Evolutionary conservation across 2,888 invertebrate species (phyloP).

Genomic region (Labia minor): DNA sequence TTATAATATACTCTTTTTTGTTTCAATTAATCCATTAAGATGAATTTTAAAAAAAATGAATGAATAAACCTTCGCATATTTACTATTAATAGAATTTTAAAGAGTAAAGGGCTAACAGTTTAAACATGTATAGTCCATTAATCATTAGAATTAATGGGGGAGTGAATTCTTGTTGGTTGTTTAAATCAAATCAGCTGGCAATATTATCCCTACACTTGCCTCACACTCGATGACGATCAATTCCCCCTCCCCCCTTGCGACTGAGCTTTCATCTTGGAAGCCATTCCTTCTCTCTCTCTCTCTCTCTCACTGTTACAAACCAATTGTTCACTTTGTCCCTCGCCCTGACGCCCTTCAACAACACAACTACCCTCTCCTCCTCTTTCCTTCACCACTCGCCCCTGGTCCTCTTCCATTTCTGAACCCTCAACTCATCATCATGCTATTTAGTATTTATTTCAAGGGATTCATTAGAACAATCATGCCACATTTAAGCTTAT

Average conservation of each 20-base stretch:
- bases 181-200: conserved; percentile 14
- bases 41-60: no score
- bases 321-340: not conserved
- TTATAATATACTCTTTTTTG: no score
- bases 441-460: conserved; percentile 5
- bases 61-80: no score
- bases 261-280: not conserved
- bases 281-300: not conserved
- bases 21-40: no score
- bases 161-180: not conserved
- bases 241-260: not conserved
- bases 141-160: not conserved
- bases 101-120: not conserved
- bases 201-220: conserved; percentile 16
- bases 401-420: no score
- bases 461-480: not conserved
- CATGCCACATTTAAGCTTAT: not conserved
- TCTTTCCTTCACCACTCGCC: no score
- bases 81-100: no score
- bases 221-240: no score
- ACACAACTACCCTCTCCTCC: not conserved
- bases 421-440: conserved; percentile 13
- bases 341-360: not conserved
- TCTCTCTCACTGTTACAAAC: not conserved
- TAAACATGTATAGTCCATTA: conserved; percentile 13